Conservation (phyloP, 2,113 vertebrate species). For the Equus quagga region DNA sequence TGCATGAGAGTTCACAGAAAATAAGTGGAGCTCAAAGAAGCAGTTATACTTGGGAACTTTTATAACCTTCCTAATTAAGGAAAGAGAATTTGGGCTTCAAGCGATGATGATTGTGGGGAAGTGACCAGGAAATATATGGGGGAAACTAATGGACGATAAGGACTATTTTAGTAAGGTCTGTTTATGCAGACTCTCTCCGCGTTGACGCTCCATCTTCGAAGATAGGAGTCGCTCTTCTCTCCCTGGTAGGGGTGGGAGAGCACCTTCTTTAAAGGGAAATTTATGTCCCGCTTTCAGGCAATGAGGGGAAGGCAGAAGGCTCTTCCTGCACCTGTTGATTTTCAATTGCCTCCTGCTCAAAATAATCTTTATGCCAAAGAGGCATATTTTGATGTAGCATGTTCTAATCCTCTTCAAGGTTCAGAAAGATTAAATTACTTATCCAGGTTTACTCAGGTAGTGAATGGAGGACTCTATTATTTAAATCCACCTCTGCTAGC, state of each 20-base stretch:
- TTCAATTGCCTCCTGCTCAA: neutral
- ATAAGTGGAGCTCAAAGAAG: neutral
- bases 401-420: neutral
- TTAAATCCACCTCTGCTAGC: neutral
- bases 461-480: neutral
- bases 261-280: neutral
- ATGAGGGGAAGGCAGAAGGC: neutral
- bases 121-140: neutral
- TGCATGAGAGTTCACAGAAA: neutral
- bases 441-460: neutral
- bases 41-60: neutral
- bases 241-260: neutral
- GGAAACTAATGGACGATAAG: neutral
- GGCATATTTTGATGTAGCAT: neutral
- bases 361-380: neutral
- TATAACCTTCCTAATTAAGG: neutral
- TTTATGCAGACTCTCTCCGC: neutral
- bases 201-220: neutral
- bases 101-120: neutral
- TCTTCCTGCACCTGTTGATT: neutral
- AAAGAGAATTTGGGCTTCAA: neutral
- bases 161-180: neutral
- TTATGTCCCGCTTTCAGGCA: neutral
- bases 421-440: slow-evolving; percentile 6
- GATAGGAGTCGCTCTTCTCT: neutral